Evolutionary conservation across 2,888 invertebrate genomes (phyloP).

Genomic region (Eutolmus rufibarbis): DNA sequence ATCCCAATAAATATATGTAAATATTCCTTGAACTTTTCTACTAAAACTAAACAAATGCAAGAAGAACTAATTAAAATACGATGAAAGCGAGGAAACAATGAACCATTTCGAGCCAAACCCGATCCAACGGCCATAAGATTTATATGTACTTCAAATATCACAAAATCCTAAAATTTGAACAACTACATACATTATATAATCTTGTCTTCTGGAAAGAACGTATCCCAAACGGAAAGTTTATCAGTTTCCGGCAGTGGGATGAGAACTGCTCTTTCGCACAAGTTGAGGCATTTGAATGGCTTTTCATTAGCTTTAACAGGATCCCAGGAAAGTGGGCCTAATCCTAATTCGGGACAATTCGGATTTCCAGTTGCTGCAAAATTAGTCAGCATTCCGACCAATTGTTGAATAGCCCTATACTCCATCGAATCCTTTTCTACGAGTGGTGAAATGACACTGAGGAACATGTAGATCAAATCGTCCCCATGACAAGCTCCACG

Average conservation of each 20-base stretch:
- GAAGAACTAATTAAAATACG: background rate
- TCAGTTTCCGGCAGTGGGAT: slow-evolving; percentile 55
- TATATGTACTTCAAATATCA: background rate
- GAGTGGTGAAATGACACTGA: slow-evolving; percentile 54
- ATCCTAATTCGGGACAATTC: slow-evolving; percentile 38
- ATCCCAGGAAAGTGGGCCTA: slow-evolving; percentile 32
- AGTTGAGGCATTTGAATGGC: slow-evolving; percentile 54
- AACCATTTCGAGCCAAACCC: background rate
- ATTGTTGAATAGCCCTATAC: slow-evolving; percentile 53
- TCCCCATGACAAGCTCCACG: slow-evolving; percentile 60
- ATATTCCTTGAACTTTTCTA: background rate
- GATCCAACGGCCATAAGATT: background rate
- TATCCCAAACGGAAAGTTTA: slow-evolving; percentile 56
- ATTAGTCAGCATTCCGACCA: slow-evolving; percentile 57
- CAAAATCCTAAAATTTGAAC: background rate
- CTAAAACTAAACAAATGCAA: background rate
- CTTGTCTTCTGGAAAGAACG: slow-evolving; percentile 51
- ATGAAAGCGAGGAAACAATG: background rate
- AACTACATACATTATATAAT: background rate
- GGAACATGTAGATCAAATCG: slow-evolving; percentile 59
- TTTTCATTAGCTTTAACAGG: slow-evolving; percentile 20
- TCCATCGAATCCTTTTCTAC: slow-evolving; percentile 53
- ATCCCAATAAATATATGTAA: background rate
- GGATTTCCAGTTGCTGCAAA: slow-evolving; percentile 59
- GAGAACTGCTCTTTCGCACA: slow-evolving; percentile 53